These are phyloP conservation scores for Dorcus hopei DNA, from an alignment of 2,888 invertebrate genomes.

Conservation along the genomic window DNA sequence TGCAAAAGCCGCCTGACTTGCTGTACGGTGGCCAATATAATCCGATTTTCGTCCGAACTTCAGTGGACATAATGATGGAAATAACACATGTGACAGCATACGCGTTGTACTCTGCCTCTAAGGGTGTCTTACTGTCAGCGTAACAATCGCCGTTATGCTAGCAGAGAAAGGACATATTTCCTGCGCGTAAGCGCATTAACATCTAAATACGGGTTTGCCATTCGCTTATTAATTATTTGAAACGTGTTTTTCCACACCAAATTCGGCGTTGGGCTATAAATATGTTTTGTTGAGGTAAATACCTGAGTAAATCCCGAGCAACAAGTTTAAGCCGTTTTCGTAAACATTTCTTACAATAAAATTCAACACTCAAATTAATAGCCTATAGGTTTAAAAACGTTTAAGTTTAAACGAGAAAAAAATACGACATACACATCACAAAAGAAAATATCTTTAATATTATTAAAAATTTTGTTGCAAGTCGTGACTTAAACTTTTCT, in stretches of 20 bases:
- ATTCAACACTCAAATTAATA: too few species aligned
- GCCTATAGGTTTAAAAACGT: too few species aligned
- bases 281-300: too few species aligned
- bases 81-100: constrained; percentile 49
- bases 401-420: too few species aligned
- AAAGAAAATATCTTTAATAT: too few species aligned
- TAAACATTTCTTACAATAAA: too few species aligned
- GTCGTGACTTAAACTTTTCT: too few species aligned
- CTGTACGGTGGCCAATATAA: constrained; percentile 43
- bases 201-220: constrained; percentile 1
- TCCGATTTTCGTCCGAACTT: constrained; percentile 48
- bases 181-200: constrained; percentile 45
- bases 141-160: constrained; percentile 40
- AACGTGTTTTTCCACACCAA: background rate
- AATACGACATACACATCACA: too few species aligned
- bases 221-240: background rate
- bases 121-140: constrained; percentile 51
- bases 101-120: constrained; percentile 43
- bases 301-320: too few species aligned
- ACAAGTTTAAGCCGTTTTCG: too few species aligned
- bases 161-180: constrained; percentile 42
- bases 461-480: too few species aligned
- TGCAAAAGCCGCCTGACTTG: constrained; percentile 16
- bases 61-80: constrained; percentile 48
- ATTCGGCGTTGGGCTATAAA: too few species aligned